Evolutionary conservation across 1,140 invertebrate species (phyloP), one percentile per base, ranked within the genome.

Genomic region (Acromyrmex echinatior): DNA sequence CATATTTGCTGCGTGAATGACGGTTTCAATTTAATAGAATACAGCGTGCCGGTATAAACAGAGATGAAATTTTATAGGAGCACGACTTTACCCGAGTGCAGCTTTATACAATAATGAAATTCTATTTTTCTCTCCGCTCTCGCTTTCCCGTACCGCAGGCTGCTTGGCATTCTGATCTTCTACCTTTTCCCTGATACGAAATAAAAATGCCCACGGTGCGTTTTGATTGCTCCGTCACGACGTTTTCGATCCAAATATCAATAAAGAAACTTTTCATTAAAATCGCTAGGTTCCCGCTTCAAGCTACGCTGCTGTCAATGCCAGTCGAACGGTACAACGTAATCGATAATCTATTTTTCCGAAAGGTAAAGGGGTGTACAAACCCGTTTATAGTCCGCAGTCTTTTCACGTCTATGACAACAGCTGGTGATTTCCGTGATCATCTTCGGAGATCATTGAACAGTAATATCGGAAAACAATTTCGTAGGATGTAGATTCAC

Each of bases 51-150:
- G 68, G 56, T 58, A 63, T 84, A 84, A 84, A 84, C 80, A 84
- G 39, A 84, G 70, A 84, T 76, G 80, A 84, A 84, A 84, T 84
- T 84, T 84, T 84, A 84, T 76, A 49, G 80, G 74, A 84, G 80
- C 56, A 84, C 80, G 70, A 82, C 80, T 84, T 84, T 84, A 51
- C 25, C 39, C 39, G 80, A 73, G 53, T 49, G 80, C 80, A 84
- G 70, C 70, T 84, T 84, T 84, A 84, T 45, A 63, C 80, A 74
- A 63, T 84, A 84, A 84, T 76, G 80, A 74, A 84, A 84, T 80
- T 87, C 60, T 68, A 88, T 86, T 71, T 76, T 87, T 86, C 63
- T 86, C 87, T 82, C 78, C 16, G 84, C 60, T 21, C 21, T 31
- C 25, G 56, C 51, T 62, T 76, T 60, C 71, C 62, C 56, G 79